Evolutionary conservation across 2,113 vertebrate species (phyloP).

Genomic region (Leucoraja erinaceus): DNA sequence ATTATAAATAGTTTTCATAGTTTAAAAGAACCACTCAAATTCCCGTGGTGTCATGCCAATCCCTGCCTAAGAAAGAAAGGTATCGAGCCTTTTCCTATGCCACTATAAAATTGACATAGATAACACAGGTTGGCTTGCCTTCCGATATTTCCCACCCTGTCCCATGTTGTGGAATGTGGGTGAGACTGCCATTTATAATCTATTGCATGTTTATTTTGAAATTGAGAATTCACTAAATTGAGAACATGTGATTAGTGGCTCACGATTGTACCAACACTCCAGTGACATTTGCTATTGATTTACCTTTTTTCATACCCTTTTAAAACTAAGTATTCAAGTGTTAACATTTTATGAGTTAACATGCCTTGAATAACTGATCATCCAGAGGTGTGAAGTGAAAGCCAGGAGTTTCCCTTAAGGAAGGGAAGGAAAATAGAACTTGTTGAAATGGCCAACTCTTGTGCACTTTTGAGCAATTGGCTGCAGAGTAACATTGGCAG

Average conservation of each 20-base stretch:
- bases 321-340: background rate
- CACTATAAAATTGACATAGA: background rate
- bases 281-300: background rate
- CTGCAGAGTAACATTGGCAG: background rate
- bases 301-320: background rate
- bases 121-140: background rate
- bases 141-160: background rate
- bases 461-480: constrained; percentile 1
- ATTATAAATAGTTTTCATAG: constrained; percentile 7
- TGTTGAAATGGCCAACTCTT: constrained; percentile 2
- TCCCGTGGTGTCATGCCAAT: background rate
- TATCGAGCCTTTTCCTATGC: background rate
- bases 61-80: background rate
- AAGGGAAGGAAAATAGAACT: background rate
- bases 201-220: background rate
- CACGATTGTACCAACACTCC: background rate
- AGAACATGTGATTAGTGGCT: background rate
- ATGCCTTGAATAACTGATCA: background rate
- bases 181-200: background rate
- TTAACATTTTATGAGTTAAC: background rate
- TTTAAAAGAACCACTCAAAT: background rate
- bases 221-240: background rate
- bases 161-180: background rate
- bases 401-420: constrained; percentile 23
- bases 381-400: background rate